A percentile compares a stretch with the other conserved stretches of the same genome.
Conservation (phyloP, 2,797 vertebrate genomes). For the Helostoma temminkii region DNA sequence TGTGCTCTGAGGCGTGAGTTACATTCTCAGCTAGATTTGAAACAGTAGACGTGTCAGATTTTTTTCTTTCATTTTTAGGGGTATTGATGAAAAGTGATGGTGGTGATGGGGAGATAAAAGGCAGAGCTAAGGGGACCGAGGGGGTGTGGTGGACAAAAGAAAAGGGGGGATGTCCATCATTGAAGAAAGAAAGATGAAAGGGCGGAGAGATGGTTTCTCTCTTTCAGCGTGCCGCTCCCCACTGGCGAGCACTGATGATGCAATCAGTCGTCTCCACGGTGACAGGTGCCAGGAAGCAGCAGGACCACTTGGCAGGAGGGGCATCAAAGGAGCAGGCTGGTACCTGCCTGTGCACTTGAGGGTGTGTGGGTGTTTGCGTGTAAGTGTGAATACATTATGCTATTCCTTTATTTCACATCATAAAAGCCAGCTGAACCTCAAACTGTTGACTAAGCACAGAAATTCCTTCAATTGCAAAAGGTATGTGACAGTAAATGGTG, state of each 20-base stretch:
- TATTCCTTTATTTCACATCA: conserved; percentile 41
- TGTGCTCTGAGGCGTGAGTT: conserved; percentile 68
- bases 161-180: conserved; percentile 51
- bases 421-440: conserved; percentile 14
- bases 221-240: conserved; percentile 70
- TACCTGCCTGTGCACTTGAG: conserved; percentile 62
- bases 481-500: conserved; percentile 11
- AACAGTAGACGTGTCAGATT: conserved; percentile 69
- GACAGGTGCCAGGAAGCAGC: conserved; percentile 82
- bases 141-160: conserved; percentile 62
- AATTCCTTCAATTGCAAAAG: conserved; percentile 25
- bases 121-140: conserved; percentile 54
- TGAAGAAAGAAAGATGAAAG: conserved; percentile 77
- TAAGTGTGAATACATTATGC: conserved; percentile 7
- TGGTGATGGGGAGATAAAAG: conserved; percentile 72
- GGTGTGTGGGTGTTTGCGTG: conserved; percentile 20
- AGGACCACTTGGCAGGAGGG: conserved; percentile 75
- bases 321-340: conserved; percentile 72
- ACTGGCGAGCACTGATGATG: conserved; percentile 81
- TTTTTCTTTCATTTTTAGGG: conserved; percentile 59
- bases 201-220: conserved; percentile 70
- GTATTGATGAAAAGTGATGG: conserved; percentile 73
- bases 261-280: conserved; percentile 82
- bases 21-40: conserved; percentile 69
- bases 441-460: conserved; percentile 51